Base-by-base conservation (phyloP, 2,113 vertebrate genomes). In the Scolopax mira region DNA sequence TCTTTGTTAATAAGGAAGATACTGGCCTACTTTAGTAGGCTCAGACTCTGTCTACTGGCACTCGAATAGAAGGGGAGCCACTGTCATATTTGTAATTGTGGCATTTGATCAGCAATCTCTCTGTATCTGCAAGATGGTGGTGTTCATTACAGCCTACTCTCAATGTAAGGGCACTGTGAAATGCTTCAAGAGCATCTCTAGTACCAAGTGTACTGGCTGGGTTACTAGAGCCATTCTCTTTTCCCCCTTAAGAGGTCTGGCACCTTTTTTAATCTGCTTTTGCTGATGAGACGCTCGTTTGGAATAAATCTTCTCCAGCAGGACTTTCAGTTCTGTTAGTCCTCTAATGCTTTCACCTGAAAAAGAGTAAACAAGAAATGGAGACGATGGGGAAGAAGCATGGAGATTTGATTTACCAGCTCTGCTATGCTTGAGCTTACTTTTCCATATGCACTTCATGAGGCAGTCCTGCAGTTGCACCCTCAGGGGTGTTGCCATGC, bases 1-100 rank as follows among this genome's bases (percentile, higher is more conserved):
- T 46, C 81, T 82, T 85, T 94, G 71, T 79, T 91, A 79, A 54
- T 83, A 70, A 90, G 67, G 72, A 85, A 94, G 61, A 57, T 89
- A 28, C 0, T 95, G 88, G 39, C 88, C 92, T 92, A 77, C 25
- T 97, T 97, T 66, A 83, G 75, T 77, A 66, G 51, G 11, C 21
- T 74, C 52, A 39, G 48, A 28, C 25, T 28, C 31, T 73, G 33
- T 48, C 28, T 93, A 39, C 54, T 1, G 17, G 71, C 81, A 77
- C 15, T 5, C 0, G 5, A 81, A 64, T 9, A 30, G 23, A 35
- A 86, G 54, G 44, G 61, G 44, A 89, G 27, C 62, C 0, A 2
- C 61, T 83, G 7, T 86, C 31, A 0, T 33, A 10, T 83, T 58
- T 57, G 54, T 35, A 37, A 24, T 41, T 44, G 41, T n/a, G 55